Base-by-base conservation (phyloP, 2,888 invertebrate genomes). In the Plebejus argus region DNA sequence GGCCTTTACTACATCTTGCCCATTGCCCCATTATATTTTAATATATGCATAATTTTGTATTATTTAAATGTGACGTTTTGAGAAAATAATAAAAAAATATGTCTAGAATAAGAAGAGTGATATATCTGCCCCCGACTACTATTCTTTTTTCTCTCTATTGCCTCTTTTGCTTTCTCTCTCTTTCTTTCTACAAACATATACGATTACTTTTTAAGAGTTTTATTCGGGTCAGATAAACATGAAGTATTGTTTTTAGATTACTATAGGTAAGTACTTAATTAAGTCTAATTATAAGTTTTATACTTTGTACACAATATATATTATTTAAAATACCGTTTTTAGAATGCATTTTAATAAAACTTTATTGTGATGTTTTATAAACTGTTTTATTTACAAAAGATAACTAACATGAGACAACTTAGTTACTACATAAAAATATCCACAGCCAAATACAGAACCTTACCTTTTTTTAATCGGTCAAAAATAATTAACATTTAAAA, bases 201-300 rank as follows among this genome's bases (percentile, higher is more conserved):
- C 18, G 18, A 58, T n/a, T n/a, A 20, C 18, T n/a, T 53, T 18
- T 53, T 53, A 53, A 18, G 20, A 58, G 8, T 58, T 58, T 20
- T 58, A n/a, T 20, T 58, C 6, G 58, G 20, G 58, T 58, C 58
- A 23, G 23, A 4, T 23, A 61, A 61, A 61, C 20, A 61, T 58
- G 7, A 61, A 61, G 61, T 61, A 61, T 61, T 61, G 61, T 61
- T 61, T 58, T 8, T 58, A 61, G 10, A 61, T 23, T 61, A 3
- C 3, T 61, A 23, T 70, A n/a, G n/a, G n/a, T n/a, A n/a, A n/a
- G n/a, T n/a, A 70, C n/a, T 70, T 70, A 35, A 35, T 70, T 70
- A 35, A 35, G 23, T 61, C 3, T 61, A 61, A 61, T 61, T 61
- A 4, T 10, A 39, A n/a, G 39, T 72, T 49, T 45, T 49, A 45